These are phyloP conservation scores for Scotopteryx bipunctaria DNA, from an alignment of 2,888 invertebrate genomes.

Conservation along the genomic window DNA sequence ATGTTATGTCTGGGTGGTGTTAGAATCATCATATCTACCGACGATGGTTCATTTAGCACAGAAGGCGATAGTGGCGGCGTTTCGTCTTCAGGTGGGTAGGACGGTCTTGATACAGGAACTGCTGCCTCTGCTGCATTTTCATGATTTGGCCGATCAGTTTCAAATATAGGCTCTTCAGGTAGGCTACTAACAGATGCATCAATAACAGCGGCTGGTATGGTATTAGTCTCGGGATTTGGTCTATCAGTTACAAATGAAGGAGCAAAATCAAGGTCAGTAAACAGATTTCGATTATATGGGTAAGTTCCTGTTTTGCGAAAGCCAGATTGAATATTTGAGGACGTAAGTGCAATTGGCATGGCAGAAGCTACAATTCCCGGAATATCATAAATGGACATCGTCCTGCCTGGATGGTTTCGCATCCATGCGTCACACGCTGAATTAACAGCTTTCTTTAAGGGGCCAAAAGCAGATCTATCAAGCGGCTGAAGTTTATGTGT, in stretches of 20 bases:
- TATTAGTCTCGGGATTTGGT: too few species aligned
- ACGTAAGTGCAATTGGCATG: conserved; percentile 40
- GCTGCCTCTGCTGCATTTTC: too few species aligned
- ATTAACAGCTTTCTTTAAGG: conserved; percentile 43
- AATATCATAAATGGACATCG: conserved; percentile 48
- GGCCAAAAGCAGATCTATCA: conserved; percentile 40
- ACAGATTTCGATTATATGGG: conserved; percentile 41
- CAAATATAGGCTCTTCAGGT: too few species aligned
- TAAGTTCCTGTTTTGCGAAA: conserved; percentile 41
- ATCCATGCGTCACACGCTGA: conserved; percentile 43
- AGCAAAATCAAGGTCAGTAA: conserved; percentile 39
- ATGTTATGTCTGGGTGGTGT: too few species aligned
- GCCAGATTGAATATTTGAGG: conserved; percentile 39
- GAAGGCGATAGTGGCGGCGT: too few species aligned
- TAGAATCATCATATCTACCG: too few species aligned
- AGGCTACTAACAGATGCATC: too few species aligned
- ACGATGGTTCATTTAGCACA: too few species aligned
- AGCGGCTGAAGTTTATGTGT: conserved; percentile 45
- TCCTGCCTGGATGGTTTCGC: conserved; percentile 42
- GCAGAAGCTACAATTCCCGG: conserved; percentile 37
- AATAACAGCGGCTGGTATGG: too few species aligned
- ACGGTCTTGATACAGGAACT: too few species aligned
- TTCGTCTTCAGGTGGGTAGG: too few species aligned
- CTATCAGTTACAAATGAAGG: conserved; percentile 3
- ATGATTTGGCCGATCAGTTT: too few species aligned